Evolutionary conservation across 2,797 vertebrate genomes (phyloP).

Genomic region (Anableps anableps): DNA sequence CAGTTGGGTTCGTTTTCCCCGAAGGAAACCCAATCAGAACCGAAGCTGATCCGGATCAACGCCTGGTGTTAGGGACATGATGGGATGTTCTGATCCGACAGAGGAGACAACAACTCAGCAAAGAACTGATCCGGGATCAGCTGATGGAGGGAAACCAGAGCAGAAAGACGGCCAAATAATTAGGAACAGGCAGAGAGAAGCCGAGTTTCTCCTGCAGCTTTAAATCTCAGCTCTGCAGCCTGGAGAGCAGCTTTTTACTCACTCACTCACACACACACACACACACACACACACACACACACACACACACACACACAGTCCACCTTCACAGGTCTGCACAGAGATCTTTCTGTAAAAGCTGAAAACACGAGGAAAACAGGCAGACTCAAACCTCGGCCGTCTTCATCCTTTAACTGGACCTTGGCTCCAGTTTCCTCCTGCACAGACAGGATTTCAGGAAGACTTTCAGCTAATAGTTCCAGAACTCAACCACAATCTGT

Average conservation of each 20-base stretch:
- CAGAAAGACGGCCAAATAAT: neutral
- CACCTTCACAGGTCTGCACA: neutral
- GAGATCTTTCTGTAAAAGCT: neutral
- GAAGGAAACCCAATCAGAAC: conserved; percentile 22
- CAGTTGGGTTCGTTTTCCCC: conserved; percentile 8
- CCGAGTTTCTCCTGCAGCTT: neutral
- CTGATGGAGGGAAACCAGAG: neutral
- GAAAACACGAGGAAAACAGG: neutral
- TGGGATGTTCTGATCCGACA: neutral
- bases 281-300: no score
- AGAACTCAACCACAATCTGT: no score
- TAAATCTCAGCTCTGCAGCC: neutral
- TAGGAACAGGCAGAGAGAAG: neutral
- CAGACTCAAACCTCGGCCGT: neutral
- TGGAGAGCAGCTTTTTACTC: neutral
- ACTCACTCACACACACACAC: no score
- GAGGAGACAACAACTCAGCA: neutral
- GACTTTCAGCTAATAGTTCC: no score
- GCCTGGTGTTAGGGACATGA: neutral
- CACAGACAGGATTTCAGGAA: no score
- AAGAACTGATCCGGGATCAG: neutral
- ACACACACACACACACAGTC: neutral
- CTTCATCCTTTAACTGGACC: no score
- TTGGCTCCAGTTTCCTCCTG: no score
- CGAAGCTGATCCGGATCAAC: neutral